A percentile compares a stretch with the other conserved stretches of the same genome.
phyloP scores from a whole-genome alignment of 2,797 vertebrate species.

The Emydoidea blandingii region DNA sequence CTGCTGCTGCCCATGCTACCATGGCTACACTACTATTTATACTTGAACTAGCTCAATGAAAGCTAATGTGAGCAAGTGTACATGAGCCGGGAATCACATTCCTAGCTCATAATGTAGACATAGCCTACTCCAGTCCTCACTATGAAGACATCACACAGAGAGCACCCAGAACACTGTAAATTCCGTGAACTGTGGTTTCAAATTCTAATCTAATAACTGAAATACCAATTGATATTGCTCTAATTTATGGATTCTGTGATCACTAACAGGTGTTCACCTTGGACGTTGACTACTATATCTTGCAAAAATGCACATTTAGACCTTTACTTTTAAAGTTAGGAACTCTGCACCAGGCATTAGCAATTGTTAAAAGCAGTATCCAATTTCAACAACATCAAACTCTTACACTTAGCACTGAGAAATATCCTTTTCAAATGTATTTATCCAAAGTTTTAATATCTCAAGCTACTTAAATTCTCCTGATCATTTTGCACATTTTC shows the following conservation, averaged over 20 bases:
- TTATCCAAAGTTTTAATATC: constrained; percentile 67
- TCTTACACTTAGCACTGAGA: constrained; percentile 21
- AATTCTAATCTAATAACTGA: constrained; percentile 77
- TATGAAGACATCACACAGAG: constrained; percentile 55
- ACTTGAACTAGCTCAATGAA: no score
- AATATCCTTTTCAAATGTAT: constrained; percentile 62
- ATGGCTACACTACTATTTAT: no score
- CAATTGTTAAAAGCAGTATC: constrained; percentile 62
- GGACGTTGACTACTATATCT: constrained; percentile 58
- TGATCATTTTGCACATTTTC: constrained; percentile 60
- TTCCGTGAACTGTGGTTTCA: constrained; percentile 70
- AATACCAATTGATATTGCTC: constrained; percentile 61
- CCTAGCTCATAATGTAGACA: not conserved
- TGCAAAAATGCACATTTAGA: constrained; percentile 29
- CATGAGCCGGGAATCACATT: not conserved
- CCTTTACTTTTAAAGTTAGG: constrained; percentile 61
- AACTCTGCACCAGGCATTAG: constrained; percentile 61
- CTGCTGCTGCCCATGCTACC: no score
- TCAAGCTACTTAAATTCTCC: constrained; percentile 55
- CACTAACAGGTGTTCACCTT: constrained; percentile 72
- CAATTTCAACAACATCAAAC: constrained; percentile 52
- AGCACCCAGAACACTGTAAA: constrained; percentile 63
- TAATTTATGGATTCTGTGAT: constrained; percentile 67
- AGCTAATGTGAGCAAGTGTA: not conserved
- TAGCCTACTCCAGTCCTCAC: constrained; percentile 63